Evolutionary conservation across 2,113 vertebrate species (phyloP).

Genomic region (Carollia perspicillata): DNA sequence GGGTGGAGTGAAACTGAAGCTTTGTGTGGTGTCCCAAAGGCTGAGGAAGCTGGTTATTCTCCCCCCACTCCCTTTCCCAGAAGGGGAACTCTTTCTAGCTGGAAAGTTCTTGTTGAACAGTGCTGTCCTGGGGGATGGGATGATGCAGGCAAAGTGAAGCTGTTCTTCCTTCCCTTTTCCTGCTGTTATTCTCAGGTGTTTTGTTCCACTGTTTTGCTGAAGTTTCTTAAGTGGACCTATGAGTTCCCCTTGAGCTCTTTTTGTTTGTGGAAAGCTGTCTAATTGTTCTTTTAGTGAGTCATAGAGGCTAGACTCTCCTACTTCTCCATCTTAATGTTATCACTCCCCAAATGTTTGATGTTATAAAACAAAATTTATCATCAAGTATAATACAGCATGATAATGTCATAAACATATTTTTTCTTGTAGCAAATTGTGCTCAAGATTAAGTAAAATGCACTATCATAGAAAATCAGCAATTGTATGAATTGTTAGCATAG

Average conservation of each 20-base stretch:
- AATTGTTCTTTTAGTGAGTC: neutral
- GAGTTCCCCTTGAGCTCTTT: neutral
- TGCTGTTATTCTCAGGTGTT: neutral
- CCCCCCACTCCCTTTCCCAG: neutral
- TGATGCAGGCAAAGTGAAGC: neutral
- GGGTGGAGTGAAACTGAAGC: neutral
- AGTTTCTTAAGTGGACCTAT: neutral
- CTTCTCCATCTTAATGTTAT: neutral
- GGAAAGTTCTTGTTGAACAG: neutral
- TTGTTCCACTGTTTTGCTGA: neutral
- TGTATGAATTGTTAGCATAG: neutral
- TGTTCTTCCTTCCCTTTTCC: neutral
- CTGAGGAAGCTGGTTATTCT: neutral
- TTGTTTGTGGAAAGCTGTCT: neutral
- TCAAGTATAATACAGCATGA: neutral
- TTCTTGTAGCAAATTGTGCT: neutral
- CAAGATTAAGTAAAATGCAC: neutral
- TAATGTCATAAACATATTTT: neutral
- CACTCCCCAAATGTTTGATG: neutral
- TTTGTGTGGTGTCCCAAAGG: neutral
- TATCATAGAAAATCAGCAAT: neutral
- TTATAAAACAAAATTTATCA: constrained; percentile 32
- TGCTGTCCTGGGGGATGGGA: neutral
- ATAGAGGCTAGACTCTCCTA: neutral
- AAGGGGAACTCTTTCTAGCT: neutral